Base-by-base conservation (phyloP, 2,888 invertebrate species). In the Venusia cambrica region DNA sequence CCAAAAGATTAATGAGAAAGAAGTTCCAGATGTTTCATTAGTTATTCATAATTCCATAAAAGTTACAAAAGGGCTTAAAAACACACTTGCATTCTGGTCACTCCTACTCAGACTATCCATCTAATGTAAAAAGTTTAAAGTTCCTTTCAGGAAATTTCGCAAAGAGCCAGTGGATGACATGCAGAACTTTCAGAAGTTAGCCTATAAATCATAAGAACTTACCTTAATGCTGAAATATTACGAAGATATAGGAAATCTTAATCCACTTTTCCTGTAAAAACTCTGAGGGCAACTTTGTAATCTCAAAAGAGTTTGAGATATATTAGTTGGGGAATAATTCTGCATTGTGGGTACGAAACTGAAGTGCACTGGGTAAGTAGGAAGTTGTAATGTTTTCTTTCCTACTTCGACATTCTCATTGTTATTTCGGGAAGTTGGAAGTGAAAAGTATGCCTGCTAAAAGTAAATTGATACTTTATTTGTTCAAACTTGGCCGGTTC, bases 141-240 rank as follows among this genome's bases (percentile, higher is more conserved):
- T 77, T 80, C 60, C 73, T 68, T 72, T 68, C 35, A 64, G 65
- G 69, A 75, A 74, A 73, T 65, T 71, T 70, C 51, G 60, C 69
- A 63, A 66, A 67, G 72, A 76, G 61, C 73, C 72, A 68, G 73
- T 68, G 62, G 79, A 83, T 83, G 84, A 81, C 81, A 84, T 80
- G 79, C 76, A 64, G 63, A 84, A 83, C 66, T 83, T 81, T 56
- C 51, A 43, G 50, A 79, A 83, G 71, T 84, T 79, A 62, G 63
- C 74, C 81, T 76, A 81, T 81, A 83, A 83, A 83, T 84, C 83
- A 84, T 76, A 69, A 61, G 65, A 74, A 73, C 70, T 67, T 64
- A 72, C 62, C 68, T 65, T 74, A 62, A 77, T 74, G 68, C 57
- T 75, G 73, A 76, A 77, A 78, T 83, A 79, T 78, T 73, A 70